These are phyloP conservation scores for Julus scanicus DNA, from an alignment of 2,888 invertebrate genomes.

Conservation along the genomic window DNA sequence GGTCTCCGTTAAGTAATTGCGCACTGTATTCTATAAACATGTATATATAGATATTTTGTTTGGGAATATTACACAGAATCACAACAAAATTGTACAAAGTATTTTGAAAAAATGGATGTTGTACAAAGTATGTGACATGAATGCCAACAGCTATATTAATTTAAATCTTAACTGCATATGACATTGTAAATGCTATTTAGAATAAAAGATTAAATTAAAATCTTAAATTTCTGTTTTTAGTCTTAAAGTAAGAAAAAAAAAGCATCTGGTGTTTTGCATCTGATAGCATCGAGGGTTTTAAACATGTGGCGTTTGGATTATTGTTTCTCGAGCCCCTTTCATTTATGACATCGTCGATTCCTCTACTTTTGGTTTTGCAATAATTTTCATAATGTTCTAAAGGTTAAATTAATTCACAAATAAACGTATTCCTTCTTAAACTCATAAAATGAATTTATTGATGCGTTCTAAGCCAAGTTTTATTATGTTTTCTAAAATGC, in stretches of 20 bases:
- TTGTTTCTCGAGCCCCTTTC: not conserved
- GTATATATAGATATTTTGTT: too few relatives aligned
- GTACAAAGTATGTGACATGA: too few relatives aligned
- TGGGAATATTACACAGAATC: too few relatives aligned
- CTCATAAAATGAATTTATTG: not conserved
- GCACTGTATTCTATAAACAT: too few relatives aligned
- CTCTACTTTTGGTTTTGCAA: not conserved
- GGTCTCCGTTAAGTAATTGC: too few relatives aligned
- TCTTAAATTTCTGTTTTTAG: not conserved
- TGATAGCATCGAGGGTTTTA: not conserved
- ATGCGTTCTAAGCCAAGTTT: not conserved
- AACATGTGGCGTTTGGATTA: not conserved
- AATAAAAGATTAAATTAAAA: not conserved
- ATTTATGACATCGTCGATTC: not conserved
- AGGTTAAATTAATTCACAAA: slow-evolving; percentile 33
- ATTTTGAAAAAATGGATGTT: too few relatives aligned
- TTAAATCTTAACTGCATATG: too few relatives aligned
- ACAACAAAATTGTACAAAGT: too few relatives aligned
- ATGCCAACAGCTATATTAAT: too few relatives aligned
- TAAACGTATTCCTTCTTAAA: not conserved
- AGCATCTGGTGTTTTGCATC: not conserved
- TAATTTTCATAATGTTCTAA: not conserved
- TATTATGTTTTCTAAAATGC: not conserved
- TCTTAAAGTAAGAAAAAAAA: not conserved
- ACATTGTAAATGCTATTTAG: not conserved